Evolutionary conservation across 2,113 vertebrate genomes (phyloP).

Genomic region (Myiopsitta monachus): DNA sequence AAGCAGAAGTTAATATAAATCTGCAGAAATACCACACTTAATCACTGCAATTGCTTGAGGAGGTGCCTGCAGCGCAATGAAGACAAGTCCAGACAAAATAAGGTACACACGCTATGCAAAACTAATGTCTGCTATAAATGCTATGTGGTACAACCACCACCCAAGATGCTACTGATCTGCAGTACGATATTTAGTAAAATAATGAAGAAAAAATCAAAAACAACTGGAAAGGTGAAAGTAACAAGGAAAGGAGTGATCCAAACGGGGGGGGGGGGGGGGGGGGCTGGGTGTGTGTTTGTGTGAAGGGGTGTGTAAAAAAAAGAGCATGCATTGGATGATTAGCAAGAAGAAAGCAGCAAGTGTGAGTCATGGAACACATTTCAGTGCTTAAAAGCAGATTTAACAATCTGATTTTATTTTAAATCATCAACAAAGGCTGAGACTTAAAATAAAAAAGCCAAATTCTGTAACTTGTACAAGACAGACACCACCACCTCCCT

Average conservation of each 20-base stretch:
- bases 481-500: background rate
- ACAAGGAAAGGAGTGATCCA: background rate
- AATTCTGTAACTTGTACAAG: background rate
- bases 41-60: slow-evolving; percentile 60
- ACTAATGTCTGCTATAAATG: slow-evolving; percentile 24
- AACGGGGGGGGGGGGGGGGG: background rate
- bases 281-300: no score
- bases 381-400: background rate
- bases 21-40: slow-evolving; percentile 65
- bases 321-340: fast-evolving
- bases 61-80: slow-evolving; percentile 50
- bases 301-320: no score
- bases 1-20: slow-evolving; percentile 58
- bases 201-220: slow-evolving; percentile 29
- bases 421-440: background rate
- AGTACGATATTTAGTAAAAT: slow-evolving; percentile 40
- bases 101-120: slow-evolving; percentile 42
- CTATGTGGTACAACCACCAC: slow-evolving; percentile 27
- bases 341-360: background rate
- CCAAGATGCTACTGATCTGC: slow-evolving; percentile 60
- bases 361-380: background rate
- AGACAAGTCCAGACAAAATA: slow-evolving; percentile 61
- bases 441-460: background rate
- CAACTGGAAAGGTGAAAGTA: background rate
- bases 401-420: background rate